phyloP scores from a whole-genome alignment of 2,888 invertebrate species.

The Stenchaetothrips biformis region DNA sequence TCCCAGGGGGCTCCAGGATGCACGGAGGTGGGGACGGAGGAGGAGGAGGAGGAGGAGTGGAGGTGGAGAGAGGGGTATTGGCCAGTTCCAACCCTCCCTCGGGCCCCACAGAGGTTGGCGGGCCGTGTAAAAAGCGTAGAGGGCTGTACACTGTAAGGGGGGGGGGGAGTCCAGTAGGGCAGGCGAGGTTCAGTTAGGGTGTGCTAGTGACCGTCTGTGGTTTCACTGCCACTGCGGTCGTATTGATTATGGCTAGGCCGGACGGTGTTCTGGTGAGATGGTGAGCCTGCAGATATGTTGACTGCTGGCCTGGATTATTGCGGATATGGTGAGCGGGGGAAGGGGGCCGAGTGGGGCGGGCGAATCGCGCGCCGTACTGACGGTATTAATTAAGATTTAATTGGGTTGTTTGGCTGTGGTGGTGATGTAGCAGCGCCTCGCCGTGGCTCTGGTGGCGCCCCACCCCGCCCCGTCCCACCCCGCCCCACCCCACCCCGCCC shows the following conservation, averaged over 20 bases:
- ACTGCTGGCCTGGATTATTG: background rate
- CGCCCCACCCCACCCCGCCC: background rate
- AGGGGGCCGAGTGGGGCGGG: background rate
- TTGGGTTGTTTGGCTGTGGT: conserved; percentile 11
- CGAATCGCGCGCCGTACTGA: background rate
- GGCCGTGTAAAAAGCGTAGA: background rate
- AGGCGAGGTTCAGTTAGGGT: background rate
- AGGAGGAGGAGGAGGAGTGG: too few species aligned
- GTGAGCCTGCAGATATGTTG: background rate
- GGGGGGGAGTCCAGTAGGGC: background rate
- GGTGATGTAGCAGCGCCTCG: conserved; percentile 2
- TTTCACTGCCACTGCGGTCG: background rate
- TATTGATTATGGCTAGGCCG: conserved; percentile 3
- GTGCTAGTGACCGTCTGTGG: background rate
- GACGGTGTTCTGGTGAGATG: background rate
- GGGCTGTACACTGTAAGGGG: background rate
- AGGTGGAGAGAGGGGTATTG: too few species aligned
- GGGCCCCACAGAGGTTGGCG: background rate
- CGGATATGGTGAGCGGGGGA: background rate
- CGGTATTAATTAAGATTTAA: conserved; percentile 19
- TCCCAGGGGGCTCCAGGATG: background rate
- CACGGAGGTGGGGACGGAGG: too few species aligned
- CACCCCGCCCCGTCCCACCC: too few species aligned
- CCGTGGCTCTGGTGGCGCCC: background rate
- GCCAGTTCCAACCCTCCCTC: background rate